Conservation (phyloP, 2,888 invertebrate genomes). For the Acanthosepion esculentum region DNA sequence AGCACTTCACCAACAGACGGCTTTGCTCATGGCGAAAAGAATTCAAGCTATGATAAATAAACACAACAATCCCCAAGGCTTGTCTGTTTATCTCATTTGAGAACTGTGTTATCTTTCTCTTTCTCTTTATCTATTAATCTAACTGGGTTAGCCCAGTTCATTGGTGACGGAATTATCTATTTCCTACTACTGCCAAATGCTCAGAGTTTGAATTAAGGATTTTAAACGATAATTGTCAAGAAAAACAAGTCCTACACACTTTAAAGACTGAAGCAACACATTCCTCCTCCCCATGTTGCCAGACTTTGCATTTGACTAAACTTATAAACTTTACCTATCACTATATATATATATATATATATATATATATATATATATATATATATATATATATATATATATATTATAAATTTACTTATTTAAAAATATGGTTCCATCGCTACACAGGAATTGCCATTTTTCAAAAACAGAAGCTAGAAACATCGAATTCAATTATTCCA, state of each 20-base stretch:
- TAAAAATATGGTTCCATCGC: too few relatives aligned
- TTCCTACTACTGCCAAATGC: not conserved
- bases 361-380: not conserved
- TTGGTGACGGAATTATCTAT: not conserved
- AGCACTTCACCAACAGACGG: not conserved
- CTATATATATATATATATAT: not conserved
- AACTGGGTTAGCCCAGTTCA: not conserved
- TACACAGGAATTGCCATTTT: too few relatives aligned
- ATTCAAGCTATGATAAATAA: not conserved
- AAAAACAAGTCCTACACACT: too few relatives aligned
- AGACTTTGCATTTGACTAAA: not conserved
- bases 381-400: not conserved
- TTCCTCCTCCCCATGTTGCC: not conserved
- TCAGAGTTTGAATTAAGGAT: not conserved
- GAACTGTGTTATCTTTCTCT: not conserved
- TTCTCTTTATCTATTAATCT: not conserved
- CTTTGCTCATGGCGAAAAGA: not conserved
- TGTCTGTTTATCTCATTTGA: constrained; percentile 9
- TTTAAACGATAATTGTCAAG: not conserved
- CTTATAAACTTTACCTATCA: not conserved
- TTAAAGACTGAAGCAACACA: not conserved
- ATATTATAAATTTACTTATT: too few relatives aligned
- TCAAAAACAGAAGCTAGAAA: too few relatives aligned
- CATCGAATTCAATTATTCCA: too few relatives aligned
- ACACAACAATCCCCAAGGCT: not conserved